phyloP scores from a whole-genome alignment of 2,888 invertebrate species.

The Halocaridina rubra region DNA sequence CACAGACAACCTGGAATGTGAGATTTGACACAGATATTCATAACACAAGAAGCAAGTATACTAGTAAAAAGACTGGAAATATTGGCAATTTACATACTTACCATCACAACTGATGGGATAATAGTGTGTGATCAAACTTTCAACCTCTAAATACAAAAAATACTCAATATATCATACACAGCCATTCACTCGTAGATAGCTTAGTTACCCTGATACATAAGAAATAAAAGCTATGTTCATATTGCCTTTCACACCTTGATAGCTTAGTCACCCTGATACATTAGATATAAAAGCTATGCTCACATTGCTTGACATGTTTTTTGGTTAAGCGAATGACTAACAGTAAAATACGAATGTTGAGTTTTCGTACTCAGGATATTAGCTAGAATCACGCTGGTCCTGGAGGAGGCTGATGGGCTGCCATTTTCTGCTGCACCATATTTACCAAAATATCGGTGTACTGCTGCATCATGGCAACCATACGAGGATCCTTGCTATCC shows the following conservation, averaged over 20 bases:
- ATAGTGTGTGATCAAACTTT: no score
- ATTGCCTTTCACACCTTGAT: not conserved
- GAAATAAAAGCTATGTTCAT: not conserved
- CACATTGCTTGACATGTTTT: not conserved
- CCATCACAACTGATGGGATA: conserved; percentile 1
- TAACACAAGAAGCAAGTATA: not conserved
- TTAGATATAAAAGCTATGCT: not conserved
- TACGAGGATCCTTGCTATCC: conserved; percentile 64
- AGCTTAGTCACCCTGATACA: not conserved
- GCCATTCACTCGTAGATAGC: not conserved
- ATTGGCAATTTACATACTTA: not conserved
- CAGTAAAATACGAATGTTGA: not conserved
- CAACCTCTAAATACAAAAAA: not conserved
- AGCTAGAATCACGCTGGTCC: conserved; percentile 65
- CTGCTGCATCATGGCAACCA: conserved; percentile 75
- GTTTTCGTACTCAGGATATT: not conserved
- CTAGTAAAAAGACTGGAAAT: conserved; percentile 4
- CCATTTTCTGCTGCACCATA: conserved; percentile 75
- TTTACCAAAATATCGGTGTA: conserved; percentile 74
- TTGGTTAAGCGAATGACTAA: not conserved
- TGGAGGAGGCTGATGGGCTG: conserved; percentile 66
- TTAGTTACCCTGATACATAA: not conserved
- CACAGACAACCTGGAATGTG: conserved; percentile 37
- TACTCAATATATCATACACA: conserved; percentile 15
- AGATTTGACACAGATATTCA: not conserved